phyloP scores from a whole-genome alignment of 2,888 invertebrate genomes.

The Polyploca ridens region DNA sequence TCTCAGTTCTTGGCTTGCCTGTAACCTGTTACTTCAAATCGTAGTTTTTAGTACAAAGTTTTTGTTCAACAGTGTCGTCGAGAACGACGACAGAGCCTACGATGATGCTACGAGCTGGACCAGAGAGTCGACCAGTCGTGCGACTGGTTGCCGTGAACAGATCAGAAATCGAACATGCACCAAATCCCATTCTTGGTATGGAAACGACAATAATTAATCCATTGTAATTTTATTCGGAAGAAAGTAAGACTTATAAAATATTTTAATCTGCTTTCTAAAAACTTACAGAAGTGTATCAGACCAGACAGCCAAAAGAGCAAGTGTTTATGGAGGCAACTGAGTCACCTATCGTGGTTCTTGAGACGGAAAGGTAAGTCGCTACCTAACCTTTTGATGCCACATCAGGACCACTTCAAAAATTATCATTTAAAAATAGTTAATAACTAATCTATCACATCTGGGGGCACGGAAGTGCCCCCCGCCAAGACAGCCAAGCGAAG shows the following conservation, averaged over 20 bases:
- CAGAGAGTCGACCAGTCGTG: constrained; percentile 58
- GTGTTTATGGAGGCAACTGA: constrained; percentile 58
- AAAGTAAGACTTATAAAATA: not conserved
- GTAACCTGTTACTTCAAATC: too few species aligned
- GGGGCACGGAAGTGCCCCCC: too few species aligned
- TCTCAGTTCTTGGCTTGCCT: too few species aligned
- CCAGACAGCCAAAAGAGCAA: constrained; percentile 53
- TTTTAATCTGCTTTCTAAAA: constrained; percentile 25
- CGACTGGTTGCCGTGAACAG: constrained; percentile 69
- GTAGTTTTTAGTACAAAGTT: not conserved
- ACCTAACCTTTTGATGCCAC: too few species aligned
- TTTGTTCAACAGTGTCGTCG: constrained; percentile 55
- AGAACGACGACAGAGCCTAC: constrained; percentile 57
- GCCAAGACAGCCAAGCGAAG: too few species aligned
- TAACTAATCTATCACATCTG: too few species aligned
- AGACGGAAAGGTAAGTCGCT: constrained; percentile 64
- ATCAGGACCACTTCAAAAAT: too few species aligned
- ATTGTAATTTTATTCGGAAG: too few species aligned
- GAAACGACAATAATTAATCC: not conserved
- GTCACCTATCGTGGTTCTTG: constrained; percentile 64
- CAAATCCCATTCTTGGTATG: constrained; percentile 61
- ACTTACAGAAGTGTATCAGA: constrained; percentile 60
- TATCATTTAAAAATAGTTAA: too few species aligned
- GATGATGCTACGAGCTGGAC: constrained; percentile 42
- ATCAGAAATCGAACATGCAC: constrained; percentile 60